phyloP scores from a whole-genome alignment of 2,888 invertebrate genomes.

The Orchestes rusci region DNA sequence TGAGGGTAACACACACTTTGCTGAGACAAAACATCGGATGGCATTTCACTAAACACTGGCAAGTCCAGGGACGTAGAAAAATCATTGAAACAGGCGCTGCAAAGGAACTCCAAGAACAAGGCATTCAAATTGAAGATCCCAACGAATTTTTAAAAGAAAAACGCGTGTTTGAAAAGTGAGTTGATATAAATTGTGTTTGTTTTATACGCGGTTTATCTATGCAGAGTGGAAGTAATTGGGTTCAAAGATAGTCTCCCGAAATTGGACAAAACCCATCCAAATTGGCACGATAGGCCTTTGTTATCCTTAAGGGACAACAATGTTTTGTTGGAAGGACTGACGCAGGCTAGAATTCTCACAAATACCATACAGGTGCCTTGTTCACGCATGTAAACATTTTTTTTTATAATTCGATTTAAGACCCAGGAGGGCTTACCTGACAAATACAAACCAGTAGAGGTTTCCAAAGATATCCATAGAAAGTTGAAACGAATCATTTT shows the following conservation, averaged over 20 bases:
- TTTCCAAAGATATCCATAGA: constrained; percentile 50
- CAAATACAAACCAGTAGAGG: constrained; percentile 41
- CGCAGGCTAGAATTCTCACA: constrained; percentile 75
- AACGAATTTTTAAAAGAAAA: constrained; percentile 51
- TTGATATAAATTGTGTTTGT: not conserved
- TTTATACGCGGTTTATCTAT: not conserved
- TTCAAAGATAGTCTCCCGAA: not conserved
- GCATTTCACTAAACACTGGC: constrained; percentile 68
- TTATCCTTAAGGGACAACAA: constrained; percentile 53
- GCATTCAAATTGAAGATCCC: constrained; percentile 57
- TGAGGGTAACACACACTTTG: constrained; percentile 59
- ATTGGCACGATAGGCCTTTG: constrained; percentile 58
- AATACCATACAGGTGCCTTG: constrained; percentile 72
- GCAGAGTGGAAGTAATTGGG: not conserved
- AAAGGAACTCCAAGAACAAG: constrained; percentile 48
- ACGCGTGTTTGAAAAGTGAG: constrained; percentile 32
- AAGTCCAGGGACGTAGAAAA: constrained; percentile 55
- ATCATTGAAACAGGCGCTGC: constrained; percentile 52
- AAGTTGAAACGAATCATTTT: constrained; percentile 57
- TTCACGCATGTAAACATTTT: too few relatives aligned
- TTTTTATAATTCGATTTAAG: too few relatives aligned
- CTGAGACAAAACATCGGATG: constrained; percentile 64
- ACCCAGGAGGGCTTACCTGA: constrained; percentile 56
- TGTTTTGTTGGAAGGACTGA: constrained; percentile 63
- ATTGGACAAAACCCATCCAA: constrained; percentile 34